Percentiles rank a stretch among this genome's conserved stretches.
phyloP scores from a whole-genome alignment of 2,888 invertebrate genomes.

The Leptura quadrifasciata region DNA sequence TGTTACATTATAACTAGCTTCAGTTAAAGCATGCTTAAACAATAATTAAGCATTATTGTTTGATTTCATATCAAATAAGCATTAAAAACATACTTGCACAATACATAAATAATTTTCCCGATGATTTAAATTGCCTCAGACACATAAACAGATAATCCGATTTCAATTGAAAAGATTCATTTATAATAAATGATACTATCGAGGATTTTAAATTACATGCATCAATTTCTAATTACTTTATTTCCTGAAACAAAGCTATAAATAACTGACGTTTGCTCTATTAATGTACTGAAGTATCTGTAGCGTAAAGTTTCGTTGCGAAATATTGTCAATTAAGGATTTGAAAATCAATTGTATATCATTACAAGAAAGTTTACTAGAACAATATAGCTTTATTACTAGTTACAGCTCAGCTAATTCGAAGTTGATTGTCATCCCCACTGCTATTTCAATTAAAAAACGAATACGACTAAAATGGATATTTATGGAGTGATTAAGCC shows the following conservation, averaged over 20 bases:
- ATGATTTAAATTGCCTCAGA: background rate
- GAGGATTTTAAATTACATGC: constrained; percentile 11
- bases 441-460: constrained; percentile 11
- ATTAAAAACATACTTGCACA: no score
- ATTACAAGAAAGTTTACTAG: background rate
- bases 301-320: constrained; percentile 13
- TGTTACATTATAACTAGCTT: no score
- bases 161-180: background rate
- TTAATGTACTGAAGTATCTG: constrained; percentile 1
- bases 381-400: constrained; percentile 16
- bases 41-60: no score
- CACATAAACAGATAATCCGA: background rate
- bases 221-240: constrained; percentile 11
- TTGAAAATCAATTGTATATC: constrained; percentile 29
- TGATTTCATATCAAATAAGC: no score
- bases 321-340: constrained; percentile 20
- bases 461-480: background rate
- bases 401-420: background rate
- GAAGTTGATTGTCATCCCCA: background rate
- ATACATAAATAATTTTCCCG: no score
- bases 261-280: background rate
- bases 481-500: no score
- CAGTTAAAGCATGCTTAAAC: no score
- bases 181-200: constrained; percentile 9
- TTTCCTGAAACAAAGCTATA: constrained; percentile 11